phyloP scores from a whole-genome alignment of 2,113 vertebrate genomes.

The Ciconia stormi region DNA sequence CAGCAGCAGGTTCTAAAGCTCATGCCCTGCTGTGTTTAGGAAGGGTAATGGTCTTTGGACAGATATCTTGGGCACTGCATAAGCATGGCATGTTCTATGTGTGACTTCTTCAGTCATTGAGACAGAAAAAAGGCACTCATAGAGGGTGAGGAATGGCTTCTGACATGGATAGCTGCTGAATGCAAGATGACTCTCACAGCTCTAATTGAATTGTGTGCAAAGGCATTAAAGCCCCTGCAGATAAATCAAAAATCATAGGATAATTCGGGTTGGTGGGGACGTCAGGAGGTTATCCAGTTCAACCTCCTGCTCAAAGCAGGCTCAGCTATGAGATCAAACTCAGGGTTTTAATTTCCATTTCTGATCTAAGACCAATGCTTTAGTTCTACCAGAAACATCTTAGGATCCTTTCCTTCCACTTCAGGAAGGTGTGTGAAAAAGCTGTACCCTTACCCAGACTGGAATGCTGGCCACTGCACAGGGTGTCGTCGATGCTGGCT shows the following conservation, averaged over 20 bases:
- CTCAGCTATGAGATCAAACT: not conserved
- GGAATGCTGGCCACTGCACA: not conserved
- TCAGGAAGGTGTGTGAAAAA: not conserved
- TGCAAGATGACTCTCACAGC: not conserved
- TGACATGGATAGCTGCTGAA: not conserved
- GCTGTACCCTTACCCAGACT: no score
- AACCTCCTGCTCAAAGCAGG: not conserved
- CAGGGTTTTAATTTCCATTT: not conserved
- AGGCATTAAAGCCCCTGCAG: not conserved
- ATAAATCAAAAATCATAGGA: not conserved
- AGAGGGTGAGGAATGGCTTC: not conserved
- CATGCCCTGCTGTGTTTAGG: not conserved
- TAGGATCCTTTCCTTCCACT: not conserved
- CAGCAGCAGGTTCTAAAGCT: not conserved
- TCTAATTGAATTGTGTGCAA: not conserved
- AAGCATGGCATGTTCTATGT: not conserved
- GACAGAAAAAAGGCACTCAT: not conserved
- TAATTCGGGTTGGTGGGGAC: not conserved
- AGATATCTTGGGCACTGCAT: not conserved
- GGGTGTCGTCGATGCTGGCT: not conserved
- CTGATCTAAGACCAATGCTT: not conserved
- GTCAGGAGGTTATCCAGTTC: not conserved
- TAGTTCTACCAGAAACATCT: not conserved
- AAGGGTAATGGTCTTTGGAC: not conserved
- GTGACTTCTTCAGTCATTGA: not conserved